phyloP scores from a whole-genome alignment of 1,140 invertebrate species.

The Chymomyza costata region DNA sequence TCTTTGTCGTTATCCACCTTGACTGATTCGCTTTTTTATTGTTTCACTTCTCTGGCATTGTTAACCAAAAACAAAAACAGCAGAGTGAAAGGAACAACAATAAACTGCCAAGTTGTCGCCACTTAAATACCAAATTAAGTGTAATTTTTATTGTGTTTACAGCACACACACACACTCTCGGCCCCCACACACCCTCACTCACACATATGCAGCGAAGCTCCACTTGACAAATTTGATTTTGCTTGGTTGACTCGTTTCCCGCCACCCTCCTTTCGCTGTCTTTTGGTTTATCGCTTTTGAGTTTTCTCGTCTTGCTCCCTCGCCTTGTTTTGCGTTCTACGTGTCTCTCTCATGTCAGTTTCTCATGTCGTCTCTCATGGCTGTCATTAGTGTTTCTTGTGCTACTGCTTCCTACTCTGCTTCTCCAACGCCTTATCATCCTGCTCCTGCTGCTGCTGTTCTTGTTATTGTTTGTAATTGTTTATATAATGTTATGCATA shows the following conservation, averaged over 20 bases:
- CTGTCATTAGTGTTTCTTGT: conserved; percentile 38
- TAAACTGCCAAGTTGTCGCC: conserved; percentile 37
- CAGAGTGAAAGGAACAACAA: conserved; percentile 22
- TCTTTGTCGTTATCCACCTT: background rate
- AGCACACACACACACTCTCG: conserved; percentile 24
- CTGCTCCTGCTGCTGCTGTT: too few relatives aligned
- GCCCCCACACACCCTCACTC: conserved; percentile 19
- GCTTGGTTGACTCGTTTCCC: conserved; percentile 45
- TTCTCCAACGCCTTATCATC: too few relatives aligned
- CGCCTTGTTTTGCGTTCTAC: background rate
- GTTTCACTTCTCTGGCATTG: conserved; percentile 11
- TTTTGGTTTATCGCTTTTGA: too few relatives aligned
- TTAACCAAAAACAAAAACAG: conserved; percentile 5
- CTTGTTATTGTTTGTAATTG: conserved; percentile 46
- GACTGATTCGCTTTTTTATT: conserved; percentile 35
- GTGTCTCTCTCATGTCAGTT: background rate
- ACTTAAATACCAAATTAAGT: conserved; percentile 71
- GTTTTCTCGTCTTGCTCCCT: background rate
- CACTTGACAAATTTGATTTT: conserved; percentile 69
- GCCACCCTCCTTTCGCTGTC: too few relatives aligned
- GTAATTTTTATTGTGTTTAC: conserved; percentile 71
- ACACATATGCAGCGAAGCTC: conserved; percentile 6
- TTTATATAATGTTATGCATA: conserved; percentile 44
- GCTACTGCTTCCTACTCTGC: too few relatives aligned
- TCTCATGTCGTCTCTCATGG: conserved; percentile 7